phyloP scores from a whole-genome alignment of 1,140 invertebrate species.

The Platyscapa corneri region DNA sequence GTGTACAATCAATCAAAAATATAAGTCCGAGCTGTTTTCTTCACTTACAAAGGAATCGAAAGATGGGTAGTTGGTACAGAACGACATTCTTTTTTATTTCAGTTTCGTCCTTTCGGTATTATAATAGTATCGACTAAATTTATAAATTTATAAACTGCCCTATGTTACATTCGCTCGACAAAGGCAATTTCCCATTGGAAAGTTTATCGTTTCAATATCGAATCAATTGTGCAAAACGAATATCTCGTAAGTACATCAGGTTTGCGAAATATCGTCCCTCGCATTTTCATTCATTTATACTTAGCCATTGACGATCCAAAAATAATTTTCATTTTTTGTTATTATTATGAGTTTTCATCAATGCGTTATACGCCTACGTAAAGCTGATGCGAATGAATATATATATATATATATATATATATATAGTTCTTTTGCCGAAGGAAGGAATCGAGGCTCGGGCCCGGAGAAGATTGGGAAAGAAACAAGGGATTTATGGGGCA shows the following conservation, averaged over 20 bases:
- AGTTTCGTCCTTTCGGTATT: background rate
- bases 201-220: background rate
- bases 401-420: conserved; percentile 15
- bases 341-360: conserved; percentile 10
- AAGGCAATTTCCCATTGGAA: conserved; percentile 23
- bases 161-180: background rate
- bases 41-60: conserved; percentile 1
- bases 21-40: background rate
- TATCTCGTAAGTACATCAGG: conserved; percentile 36
- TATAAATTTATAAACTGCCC: background rate
- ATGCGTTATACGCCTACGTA: conserved; percentile 21
- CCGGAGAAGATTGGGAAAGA: too few species aligned
- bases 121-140: background rate
- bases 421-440: background rate
- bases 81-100: background rate
- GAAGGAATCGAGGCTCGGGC: too few species aligned
- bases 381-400: conserved; percentile 25
- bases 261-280: conserved; percentile 1
- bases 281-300: background rate
- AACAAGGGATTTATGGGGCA: too few species aligned
- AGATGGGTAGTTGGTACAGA: background rate
- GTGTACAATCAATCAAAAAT: conserved; percentile 46
- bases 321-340: conserved; percentile 35
- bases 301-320: conserved; percentile 2
- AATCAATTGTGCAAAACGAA: conserved; percentile 16